Conservation (phyloP, 1,140 invertebrate species). For the Drosophila lacteicornis region DNA sequence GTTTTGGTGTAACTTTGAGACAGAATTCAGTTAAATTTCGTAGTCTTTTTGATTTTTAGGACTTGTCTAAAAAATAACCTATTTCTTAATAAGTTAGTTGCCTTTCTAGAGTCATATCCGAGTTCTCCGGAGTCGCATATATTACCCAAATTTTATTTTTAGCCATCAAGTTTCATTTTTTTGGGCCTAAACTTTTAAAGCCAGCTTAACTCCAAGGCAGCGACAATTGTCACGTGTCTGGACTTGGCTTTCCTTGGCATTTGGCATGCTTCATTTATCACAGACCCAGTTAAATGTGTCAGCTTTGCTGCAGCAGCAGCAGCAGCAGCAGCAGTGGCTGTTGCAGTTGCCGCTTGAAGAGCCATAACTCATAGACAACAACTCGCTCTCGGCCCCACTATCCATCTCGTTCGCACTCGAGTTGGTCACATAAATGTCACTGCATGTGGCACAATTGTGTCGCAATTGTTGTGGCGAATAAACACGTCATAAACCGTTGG, state of each 20-base stretch:
- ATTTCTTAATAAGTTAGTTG: too few species aligned
- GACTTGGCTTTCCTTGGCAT: slow-evolving; percentile 42
- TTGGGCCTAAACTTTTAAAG: slow-evolving; percentile 19
- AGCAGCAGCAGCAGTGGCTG: slow-evolving; percentile 15
- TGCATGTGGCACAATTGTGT: slow-evolving; percentile 76
- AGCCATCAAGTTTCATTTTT: neutral
- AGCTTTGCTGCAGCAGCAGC: slow-evolving; percentile 29
- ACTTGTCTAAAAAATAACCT: too few species aligned
- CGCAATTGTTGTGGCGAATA: slow-evolving; percentile 61
- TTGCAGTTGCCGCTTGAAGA: slow-evolving; percentile 52
- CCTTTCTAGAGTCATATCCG: too few species aligned
- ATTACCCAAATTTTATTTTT: too few species aligned
- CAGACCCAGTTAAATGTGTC: slow-evolving; percentile 60
- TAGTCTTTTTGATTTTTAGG: too few species aligned
- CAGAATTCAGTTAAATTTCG: too few species aligned
- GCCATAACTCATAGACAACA: slow-evolving; percentile 72
- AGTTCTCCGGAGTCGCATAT: neutral
- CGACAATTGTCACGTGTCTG: slow-evolving; percentile 31
- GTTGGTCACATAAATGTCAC: slow-evolving; percentile 74
- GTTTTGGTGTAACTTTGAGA: too few species aligned
- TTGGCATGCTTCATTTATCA: slow-evolving; percentile 66
- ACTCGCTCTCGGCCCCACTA: slow-evolving; percentile 34
- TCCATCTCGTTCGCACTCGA: slow-evolving; percentile 25
- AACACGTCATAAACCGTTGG: slow-evolving; percentile 57
- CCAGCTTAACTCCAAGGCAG: slow-evolving; percentile 18